These are phyloP conservation scores for Eudemis profundana DNA, from an alignment of 2,888 invertebrate species.

Conservation along the genomic window DNA sequence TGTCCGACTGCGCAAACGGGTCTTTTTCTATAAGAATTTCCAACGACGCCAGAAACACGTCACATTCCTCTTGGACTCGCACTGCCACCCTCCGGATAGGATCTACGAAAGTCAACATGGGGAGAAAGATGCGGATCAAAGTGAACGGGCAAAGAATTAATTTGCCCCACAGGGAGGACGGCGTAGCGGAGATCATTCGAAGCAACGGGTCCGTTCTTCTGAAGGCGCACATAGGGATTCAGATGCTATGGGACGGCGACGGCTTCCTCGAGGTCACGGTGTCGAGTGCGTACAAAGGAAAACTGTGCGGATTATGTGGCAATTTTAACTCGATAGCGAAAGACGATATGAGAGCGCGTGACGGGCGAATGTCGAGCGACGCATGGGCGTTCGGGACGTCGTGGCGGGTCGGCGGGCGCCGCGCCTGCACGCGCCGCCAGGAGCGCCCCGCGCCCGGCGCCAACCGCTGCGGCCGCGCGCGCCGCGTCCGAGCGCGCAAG, in stretches of 20 bases:
- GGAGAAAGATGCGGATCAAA: conserved; percentile 94
- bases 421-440: conserved; percentile 88
- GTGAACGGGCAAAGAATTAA: conserved; percentile 91
- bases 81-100: conserved; percentile 93
- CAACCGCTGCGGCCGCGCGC: conserved; percentile 77
- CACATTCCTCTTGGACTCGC: conserved; percentile 95
- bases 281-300: conserved; percentile 88
- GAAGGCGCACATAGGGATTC: conserved; percentile 90
- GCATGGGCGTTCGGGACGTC: conserved; percentile 92
- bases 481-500: conserved; percentile 72
- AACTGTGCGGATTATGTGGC: conserved; percentile 96
- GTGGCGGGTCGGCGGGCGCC: conserved; percentile 95
- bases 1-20: conserved; percentile 91
- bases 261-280: conserved; percentile 96
- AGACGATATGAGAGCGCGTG: conserved; percentile 92
- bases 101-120: conserved; percentile 91
- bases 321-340: conserved; percentile 95
- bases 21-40: conserved; percentile 95
- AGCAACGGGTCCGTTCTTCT: conserved; percentile 88
- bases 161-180: conserved; percentile 87
- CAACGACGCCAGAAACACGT: conserved; percentile 92
- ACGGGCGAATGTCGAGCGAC: conserved; percentile 88
- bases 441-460: conserved; percentile 73
- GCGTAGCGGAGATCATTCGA: conserved; percentile 86
- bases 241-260: conserved; percentile 96